Base-by-base conservation (phyloP, 1,140 invertebrate species). In the Drosophila guanche region DNA sequence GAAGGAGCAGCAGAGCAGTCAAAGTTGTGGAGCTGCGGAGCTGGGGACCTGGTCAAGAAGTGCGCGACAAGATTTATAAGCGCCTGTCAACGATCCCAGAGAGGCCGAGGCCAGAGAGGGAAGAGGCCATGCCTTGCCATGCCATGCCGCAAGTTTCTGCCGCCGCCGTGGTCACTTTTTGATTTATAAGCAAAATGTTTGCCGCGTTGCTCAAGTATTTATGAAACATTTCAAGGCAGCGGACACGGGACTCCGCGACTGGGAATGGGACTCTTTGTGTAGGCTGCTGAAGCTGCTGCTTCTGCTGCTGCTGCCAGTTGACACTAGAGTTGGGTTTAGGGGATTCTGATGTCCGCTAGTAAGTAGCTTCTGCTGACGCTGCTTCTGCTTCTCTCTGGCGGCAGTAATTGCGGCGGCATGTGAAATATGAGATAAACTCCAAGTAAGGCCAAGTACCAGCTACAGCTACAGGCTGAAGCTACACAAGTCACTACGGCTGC, bases 341-440 rank as follows among this genome's bases (percentile, higher is more conserved):
- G 71, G 45, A 48, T 40, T 59, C 58, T 56, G 62, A 75, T 50
- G 59, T 29, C 47, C 22, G 51, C 51, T 59, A 75, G 79, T 75
- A 83, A 84, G 79, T 85, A 85, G 70, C 61, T 63, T 65, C 73
- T 57, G 55, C 29, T 51, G 27, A 20, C 16, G 16, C n/a, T 52
- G 50, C 37, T 52, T 29, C 37, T 29, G 29, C 50, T 37, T 10
- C 33, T 37, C 33, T 37, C 33, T 69, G 70, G 73, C 81, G 58
- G 74, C 78, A 86, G 83, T 86, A 86, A 86, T 86, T 86, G 83
- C 83, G 74, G 78, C 83, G 83, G 83, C 83, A 86, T 86, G 83
- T 86, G 83, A 88, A 88, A 88, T 88, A 88, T 88, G 83, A 86
- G 81, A 86, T 88, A 88, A 88, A 88, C 84, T 86, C 81, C 83